Base-by-base conservation (phyloP, 2,888 invertebrate genomes). In the Lasioglossum calceatum region DNA sequence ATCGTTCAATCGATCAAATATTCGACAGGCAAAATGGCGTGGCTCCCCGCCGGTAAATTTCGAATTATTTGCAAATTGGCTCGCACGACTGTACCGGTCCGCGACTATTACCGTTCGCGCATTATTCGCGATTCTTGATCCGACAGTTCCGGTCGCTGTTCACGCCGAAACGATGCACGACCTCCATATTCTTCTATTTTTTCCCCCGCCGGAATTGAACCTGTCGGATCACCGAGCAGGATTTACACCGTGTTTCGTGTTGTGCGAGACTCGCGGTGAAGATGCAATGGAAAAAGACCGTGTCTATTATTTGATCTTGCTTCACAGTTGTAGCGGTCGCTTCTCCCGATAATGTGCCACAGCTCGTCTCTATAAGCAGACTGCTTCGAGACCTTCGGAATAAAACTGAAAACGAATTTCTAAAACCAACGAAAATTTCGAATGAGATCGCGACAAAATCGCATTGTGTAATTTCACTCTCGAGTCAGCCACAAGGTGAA, bases 51-150 rank as follows among this genome's bases (percentile, higher is more conserved):
- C 79, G 75, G 78, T 75, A 77, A 84, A 86, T 84, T 86, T 84
- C 73, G 76, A 80, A 84, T 86, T 86, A 84, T 84, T 84, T 80
- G 84, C 84, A 84, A 85, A 85, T 85, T 72, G 85, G 44, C 64
- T 19, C 64, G 72, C 71, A 23, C 83, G 78, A 79, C 85, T 79
- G 78, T 72, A 64, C 85, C 85, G 47, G 5, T 16, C 82, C 50
- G 36, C 70, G 75, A 76, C 83, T 82, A 85, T 85, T 73, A 81
- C 77, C 42, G 64, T n/a, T 8, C 47, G 71, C 74, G 64, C 80
- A 54, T 86, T 86, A 84, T 72, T 86, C 78, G 32, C 80, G 71
- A 77, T 86, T 78, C 86, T 86, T 73, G 80, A 86, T 84, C 80
- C 50, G 61, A 5, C 61, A 77, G 80, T 81, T 86, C 78, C 81